Percentiles rank a stretch among this genome's conserved stretches.
phyloP scores from a whole-genome alignment of 53 echinoderm and acorn worm genomes.

The Paracentrotus lividus region DNA sequence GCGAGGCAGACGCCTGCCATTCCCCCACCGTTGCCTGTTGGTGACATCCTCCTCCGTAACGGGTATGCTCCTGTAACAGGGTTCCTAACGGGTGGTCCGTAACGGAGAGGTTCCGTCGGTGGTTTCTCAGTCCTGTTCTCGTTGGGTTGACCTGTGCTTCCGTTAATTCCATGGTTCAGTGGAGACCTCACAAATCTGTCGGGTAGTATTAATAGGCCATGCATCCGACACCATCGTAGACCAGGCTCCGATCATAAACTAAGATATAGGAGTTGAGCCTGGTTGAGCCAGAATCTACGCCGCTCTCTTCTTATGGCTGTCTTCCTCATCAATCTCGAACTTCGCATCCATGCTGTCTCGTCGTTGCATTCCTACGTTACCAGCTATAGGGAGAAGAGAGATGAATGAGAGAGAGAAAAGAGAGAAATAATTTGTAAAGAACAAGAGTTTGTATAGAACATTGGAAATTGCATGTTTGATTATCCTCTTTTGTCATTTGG shows the following conservation, averaged over 20 bases:
- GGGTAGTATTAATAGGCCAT: slow-evolving; percentile 90
- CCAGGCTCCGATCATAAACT: slow-evolving; percentile 74
- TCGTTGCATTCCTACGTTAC: slow-evolving; percentile 40
- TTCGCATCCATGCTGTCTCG: slow-evolving; percentile 66
- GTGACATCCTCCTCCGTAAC: neutral
- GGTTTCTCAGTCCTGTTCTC: slow-evolving; percentile 12
- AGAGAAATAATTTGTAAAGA: neutral
- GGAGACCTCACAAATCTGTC: slow-evolving; percentile 75
- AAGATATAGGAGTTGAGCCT: slow-evolving; percentile 83
- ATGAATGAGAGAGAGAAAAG: too few relatives aligned
- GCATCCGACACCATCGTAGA: slow-evolving; percentile 86
- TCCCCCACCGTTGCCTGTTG: slow-evolving; percentile 39
- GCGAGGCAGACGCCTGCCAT: slow-evolving; percentile 87
- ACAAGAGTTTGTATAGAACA: neutral
- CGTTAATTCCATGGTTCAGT: neutral
- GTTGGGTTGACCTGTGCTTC: slow-evolving; percentile 22
- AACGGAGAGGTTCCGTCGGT: neutral
- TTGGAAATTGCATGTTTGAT: too few relatives aligned
- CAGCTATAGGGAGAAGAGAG: slow-evolving; percentile 45
- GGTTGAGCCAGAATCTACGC: slow-evolving; percentile 86
- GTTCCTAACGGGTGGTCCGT: slow-evolving; percentile 38
- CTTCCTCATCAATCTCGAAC: slow-evolving; percentile 66
- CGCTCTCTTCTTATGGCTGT: slow-evolving; percentile 64
- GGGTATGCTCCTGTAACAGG: too few relatives aligned
- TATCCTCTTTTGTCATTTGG: too few relatives aligned